Evolutionary conservation across 2,113 vertebrate species (phyloP), one percentile per base, ranked within the genome.

Genomic region (Chamaetylas fuelleborni): DNA sequence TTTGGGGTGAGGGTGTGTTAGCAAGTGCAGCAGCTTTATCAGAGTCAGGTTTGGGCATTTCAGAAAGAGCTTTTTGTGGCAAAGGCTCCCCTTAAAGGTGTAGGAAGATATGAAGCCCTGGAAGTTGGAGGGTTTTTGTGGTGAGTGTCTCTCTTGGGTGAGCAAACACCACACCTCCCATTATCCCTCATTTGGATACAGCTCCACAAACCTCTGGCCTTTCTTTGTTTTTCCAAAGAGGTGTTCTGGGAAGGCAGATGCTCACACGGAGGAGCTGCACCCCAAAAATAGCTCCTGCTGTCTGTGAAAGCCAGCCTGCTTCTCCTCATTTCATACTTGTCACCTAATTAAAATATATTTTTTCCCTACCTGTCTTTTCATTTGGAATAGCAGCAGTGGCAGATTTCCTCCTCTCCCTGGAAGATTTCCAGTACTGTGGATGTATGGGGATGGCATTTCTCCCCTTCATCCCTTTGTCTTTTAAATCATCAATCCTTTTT

Each of bases 101-200:
- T 18, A 15, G 25, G 58, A 40, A 19, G 34, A 58, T 38, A 3
- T 1, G 3, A 12, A 70, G 22, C 66, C 0, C 0, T 53, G 2
- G 12, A 26, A 48, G 34, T 66, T 11, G 10, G 48, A 64, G 29
- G 12, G 28, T 79, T 57, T 42, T 42, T 61, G 24, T 2, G 2
- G 14, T 50, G 43, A 57, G 12, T 67, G 15, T 45, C 23, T 73
- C 24, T 72, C 29, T 60, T 5, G 2, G 43, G 7, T 26, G 18
- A 71, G 28, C 4, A 4, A 57, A 8, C 48, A 53, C 17, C n/a
- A 45, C 19, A 20, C 14, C 8, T 88, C 42, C 76, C 85, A 31
- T 61, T 25, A 12, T 81, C 50, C 51, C 24, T 25, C 3, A 2
- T 53, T 70, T 1, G 5, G 58, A 8, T 42, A 36, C 33, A 53